These are phyloP conservation scores for sheep (Ovis aries) DNA, from an alignment of 2,113 vertebrate species.

Conservation along the genomic window ARS-UI_Ramb_v3.0 NC_056057.1:93142501-93143000, in stretches of 20 bases:
- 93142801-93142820: not conserved
- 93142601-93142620: not conserved
- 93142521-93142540: not conserved
- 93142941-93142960: not conserved
- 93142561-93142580: not conserved
- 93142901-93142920: not conserved
- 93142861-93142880: not conserved
- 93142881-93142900: not conserved
- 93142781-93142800: not conserved
- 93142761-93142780: not conserved
- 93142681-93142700: not conserved
- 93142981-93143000: not conserved
- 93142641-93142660: not conserved
- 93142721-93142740: not conserved
- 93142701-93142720: not conserved
- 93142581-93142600: not conserved
- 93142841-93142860: not conserved
- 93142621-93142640: not conserved
- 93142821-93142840: not conserved
- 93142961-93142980: not conserved
- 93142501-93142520: not conserved
- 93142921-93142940: not conserved
- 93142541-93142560: not conserved
- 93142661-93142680: not conserved
- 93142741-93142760: not conserved